A percentile compares a stretch with the other conserved stretches of the same genome.
phyloP scores from a whole-genome alignment of 2,888 invertebrate genomes.

The Uropetala carovei region DNA sequence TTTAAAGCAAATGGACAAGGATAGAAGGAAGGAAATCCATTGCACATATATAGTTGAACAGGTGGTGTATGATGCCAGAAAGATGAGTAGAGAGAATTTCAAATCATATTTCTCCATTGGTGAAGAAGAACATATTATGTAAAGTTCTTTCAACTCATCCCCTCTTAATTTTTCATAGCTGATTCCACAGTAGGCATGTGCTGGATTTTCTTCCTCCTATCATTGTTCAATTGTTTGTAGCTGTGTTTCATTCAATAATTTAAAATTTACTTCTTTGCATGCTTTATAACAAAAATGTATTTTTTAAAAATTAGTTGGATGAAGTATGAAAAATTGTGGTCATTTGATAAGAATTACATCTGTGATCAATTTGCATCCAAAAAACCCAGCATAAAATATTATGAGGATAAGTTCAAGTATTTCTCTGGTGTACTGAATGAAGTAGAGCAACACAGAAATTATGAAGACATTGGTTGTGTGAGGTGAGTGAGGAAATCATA shows the following conservation, averaged over 20 bases:
- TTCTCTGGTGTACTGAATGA: slow-evolving; percentile 87
- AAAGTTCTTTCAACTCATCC: too few relatives aligned
- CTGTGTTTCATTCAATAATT: background rate
- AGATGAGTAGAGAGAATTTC: too few relatives aligned
- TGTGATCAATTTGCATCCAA: slow-evolving; percentile 88
- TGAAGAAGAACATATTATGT: too few relatives aligned
- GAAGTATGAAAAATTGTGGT: slow-evolving; percentile 86
- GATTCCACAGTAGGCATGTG: too few relatives aligned
- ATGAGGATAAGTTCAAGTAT: slow-evolving; percentile 91
- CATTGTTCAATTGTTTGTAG: too few relatives aligned
- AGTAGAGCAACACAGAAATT: slow-evolving; percentile 79
- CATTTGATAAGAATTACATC: slow-evolving; percentile 83
- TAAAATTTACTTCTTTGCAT: slow-evolving; percentile 40
- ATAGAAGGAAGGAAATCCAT: too few relatives aligned
- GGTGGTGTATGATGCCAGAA: too few relatives aligned
- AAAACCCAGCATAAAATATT: slow-evolving; percentile 80
- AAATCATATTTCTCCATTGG: too few relatives aligned
- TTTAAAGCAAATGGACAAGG: too few relatives aligned
- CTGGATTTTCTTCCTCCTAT: too few relatives aligned
- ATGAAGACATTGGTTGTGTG: slow-evolving; percentile 82
- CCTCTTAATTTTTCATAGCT: too few relatives aligned
- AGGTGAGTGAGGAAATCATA: slow-evolving; percentile 62
- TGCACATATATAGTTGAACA: too few relatives aligned
- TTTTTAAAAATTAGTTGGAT: slow-evolving; percentile 80
- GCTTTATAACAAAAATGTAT: slow-evolving; percentile 54